A percentile compares a stretch with the other conserved stretches of the same genome.
Conservation (phyloP, 2,113 vertebrate genomes). For the Corythornis cristatus region DNA sequence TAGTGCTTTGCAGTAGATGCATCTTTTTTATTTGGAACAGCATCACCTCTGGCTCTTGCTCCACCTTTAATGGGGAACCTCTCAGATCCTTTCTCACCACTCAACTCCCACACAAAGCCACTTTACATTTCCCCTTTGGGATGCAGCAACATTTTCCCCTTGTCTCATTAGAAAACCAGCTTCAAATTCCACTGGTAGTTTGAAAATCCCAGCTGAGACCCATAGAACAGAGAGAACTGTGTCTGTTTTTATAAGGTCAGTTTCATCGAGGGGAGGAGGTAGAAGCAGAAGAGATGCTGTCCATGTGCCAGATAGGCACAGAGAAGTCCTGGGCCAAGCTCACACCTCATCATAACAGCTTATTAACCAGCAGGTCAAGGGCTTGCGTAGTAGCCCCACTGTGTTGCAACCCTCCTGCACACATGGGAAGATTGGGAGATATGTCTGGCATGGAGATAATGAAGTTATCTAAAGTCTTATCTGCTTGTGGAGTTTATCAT, state of each 20-base stretch:
- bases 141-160: background rate
- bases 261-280: background rate
- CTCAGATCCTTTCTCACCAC: background rate
- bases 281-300: background rate
- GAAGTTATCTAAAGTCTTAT: background rate
- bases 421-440: background rate
- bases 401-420: background rate
- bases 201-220: background rate
- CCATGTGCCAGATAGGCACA: background rate
- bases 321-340: background rate
- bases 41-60: background rate
- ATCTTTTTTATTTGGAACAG: background rate
- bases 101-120: background rate
- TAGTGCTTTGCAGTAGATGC: background rate
- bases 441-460: accelerated
- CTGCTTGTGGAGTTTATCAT: background rate
- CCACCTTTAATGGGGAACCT: background rate
- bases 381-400: background rate
- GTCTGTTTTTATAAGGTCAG: background rate
- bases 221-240: background rate
- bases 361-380: background rate
- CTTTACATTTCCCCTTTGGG: background rate
- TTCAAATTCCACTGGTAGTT: background rate
- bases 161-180: background rate
- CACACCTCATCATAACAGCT: slow-evolving; percentile 22